Evolutionary conservation across 1,140 invertebrate genomes (phyloP).

Genomic region (Argopecten irradians): DNA sequence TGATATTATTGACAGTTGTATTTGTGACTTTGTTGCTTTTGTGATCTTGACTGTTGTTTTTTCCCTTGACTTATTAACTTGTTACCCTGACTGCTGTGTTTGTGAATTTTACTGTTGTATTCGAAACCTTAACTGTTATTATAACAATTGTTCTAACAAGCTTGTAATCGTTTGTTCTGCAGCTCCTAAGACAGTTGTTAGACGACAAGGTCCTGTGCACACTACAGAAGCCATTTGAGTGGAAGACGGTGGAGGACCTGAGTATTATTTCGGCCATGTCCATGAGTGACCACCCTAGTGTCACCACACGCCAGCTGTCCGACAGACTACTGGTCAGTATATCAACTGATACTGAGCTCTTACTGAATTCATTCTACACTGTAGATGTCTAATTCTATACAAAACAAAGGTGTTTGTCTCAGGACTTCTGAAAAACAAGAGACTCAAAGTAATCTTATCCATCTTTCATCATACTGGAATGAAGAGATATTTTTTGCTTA

Average conservation of each 20-base stretch:
- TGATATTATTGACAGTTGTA: background rate
- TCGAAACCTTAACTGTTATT: background rate
- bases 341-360: background rate
- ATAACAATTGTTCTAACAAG: background rate
- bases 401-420: too few relatives aligned
- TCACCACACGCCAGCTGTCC: slow-evolving; percentile 62
- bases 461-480: too few relatives aligned
- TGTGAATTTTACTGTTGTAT: background rate
- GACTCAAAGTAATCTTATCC: too few relatives aligned
- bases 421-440: too few relatives aligned
- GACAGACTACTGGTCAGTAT: slow-evolving; percentile 72
- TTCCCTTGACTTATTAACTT: background rate
- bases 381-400: too few relatives aligned
- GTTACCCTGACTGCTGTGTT: background rate
- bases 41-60: background rate
- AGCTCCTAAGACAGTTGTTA: slow-evolving; percentile 74
- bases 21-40: background rate
- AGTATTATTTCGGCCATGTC: slow-evolving; percentile 73
- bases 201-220: slow-evolving; percentile 74
- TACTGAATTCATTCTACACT: background rate
- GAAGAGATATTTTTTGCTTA: too few relatives aligned
- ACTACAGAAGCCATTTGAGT: slow-evolving; percentile 75
- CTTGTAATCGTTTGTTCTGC: slow-evolving; percentile 45
- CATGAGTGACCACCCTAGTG: slow-evolving; percentile 68
- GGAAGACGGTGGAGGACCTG: slow-evolving; percentile 72